Evolutionary conservation across 2,888 invertebrate genomes (phyloP).

Genomic region (Disparrhopalites patrizii): DNA sequence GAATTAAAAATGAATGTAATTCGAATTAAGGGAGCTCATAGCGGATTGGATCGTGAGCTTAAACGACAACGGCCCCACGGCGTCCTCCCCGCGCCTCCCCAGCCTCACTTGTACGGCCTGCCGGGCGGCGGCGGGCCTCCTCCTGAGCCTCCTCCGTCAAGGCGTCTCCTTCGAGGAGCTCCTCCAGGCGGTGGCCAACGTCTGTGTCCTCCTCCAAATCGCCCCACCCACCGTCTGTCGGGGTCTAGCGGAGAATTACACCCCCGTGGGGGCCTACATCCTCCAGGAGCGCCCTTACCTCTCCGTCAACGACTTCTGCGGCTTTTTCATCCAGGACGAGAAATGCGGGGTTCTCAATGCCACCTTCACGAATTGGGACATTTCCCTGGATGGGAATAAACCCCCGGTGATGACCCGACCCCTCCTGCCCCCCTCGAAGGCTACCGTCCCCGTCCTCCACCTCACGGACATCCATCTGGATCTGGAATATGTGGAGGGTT

Average conservation of each 20-base stretch:
- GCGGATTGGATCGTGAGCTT: constrained; percentile 4
- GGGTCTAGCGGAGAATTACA: constrained; percentile 59
- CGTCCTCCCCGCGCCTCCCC: background rate
- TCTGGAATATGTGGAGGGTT: constrained; percentile 82
- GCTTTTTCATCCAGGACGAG: constrained; percentile 21
- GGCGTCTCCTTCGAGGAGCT: constrained; percentile 56
- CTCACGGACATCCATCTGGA: constrained; percentile 95
- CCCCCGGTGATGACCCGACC: constrained; percentile 8
- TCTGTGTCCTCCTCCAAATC: constrained; percentile 60
- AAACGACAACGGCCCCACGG: background rate
- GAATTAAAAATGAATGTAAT: no score
- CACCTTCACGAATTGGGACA: constrained; percentile 28
- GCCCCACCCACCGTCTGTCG: constrained; percentile 61
- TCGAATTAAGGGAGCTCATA: constrained; percentile 7
- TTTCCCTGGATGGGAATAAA: constrained; percentile 27
- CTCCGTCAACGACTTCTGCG: constrained; percentile 38
- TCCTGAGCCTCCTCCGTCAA: constrained; percentile 53
- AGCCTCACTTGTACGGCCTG: constrained; percentile 32
- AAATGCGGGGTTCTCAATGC: constrained; percentile 18
- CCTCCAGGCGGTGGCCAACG: constrained; percentile 50
- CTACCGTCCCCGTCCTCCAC: no score
- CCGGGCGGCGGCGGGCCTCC: constrained; percentile 24
- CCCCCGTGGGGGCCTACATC: constrained; percentile 48
- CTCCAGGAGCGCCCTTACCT: constrained; percentile 28
- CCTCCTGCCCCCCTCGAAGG: constrained; percentile 23